Percentiles rank a stretch among this genome's conserved stretches.
phyloP scores from a whole-genome alignment of 1,140 invertebrate species.

The Sarcophaga bullata region DNA sequence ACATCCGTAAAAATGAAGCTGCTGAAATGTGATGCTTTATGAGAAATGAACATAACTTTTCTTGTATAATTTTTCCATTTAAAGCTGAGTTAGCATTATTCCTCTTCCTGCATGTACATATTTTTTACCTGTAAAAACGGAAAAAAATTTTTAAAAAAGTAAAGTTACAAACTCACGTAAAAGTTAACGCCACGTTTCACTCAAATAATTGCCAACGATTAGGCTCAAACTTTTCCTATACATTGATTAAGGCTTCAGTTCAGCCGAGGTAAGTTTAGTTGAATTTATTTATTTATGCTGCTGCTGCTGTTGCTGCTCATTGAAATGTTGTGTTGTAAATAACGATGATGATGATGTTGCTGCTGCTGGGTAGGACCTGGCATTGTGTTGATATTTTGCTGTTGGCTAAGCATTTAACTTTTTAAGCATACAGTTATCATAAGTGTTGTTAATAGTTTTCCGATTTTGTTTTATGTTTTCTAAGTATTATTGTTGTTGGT shows the following conservation, averaged over 20 bases:
- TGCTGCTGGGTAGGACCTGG: neutral
- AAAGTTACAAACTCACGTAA: constrained; percentile 55
- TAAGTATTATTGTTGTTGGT: constrained; percentile 13
- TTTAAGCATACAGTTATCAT: constrained; percentile 20
- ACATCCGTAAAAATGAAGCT: too few relatives aligned
- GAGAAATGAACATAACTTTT: too few relatives aligned
- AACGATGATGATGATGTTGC: neutral
- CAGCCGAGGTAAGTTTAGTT: neutral
- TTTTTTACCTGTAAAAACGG: neutral
- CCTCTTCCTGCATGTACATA: neutral
- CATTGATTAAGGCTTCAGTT: constrained; percentile 63
- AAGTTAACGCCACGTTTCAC: constrained; percentile 65
- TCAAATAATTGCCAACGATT: constrained; percentile 65
- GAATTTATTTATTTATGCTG: neutral
- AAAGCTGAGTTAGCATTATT: constrained; percentile 20
- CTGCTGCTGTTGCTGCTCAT: neutral
- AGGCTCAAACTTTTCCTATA: constrained; percentile 64
- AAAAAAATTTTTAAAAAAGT: neutral
- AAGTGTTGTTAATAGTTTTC: constrained; percentile 32
- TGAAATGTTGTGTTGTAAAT: too few relatives aligned
- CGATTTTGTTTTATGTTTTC: constrained; percentile 31
- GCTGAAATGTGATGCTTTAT: too few relatives aligned
- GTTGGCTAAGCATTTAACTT: constrained; percentile 29
- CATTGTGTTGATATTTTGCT: neutral
- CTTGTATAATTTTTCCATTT: neutral